Base-by-base conservation (phyloP, 1,140 invertebrate species). In the Papilio polyxenes region DNA sequence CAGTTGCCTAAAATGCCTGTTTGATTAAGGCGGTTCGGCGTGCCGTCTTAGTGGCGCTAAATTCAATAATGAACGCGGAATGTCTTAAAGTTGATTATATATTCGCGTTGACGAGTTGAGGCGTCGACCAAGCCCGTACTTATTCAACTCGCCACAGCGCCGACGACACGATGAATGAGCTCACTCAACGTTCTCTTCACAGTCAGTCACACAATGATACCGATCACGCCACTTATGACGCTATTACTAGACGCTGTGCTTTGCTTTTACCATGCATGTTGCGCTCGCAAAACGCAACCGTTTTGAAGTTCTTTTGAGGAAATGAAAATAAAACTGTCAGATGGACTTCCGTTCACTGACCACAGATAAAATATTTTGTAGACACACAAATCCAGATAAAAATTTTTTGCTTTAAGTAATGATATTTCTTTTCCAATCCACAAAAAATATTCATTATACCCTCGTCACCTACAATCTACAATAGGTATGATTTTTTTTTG, bases 1-100 rank as follows among this genome's bases (percentile, higher is more conserved):
- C 93, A 93, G 90, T 89, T 88, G 87, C 88, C 87, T 88, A 89
- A 91, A 90, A 90, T 89, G 89, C 90, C 90, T 92, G 90, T 90
- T 88, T 90, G 89, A 85, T 80, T 84, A 83, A 83, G 86, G 83
- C 87, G 84, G 85, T 86, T 82, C 89, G 84, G 88, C 87, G 90
- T 90, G 87, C 82, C 84, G 85, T 82, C 89, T 84, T 69, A 85
- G 78, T 81, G 87, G 90, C 86, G 89, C 87, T 89, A 86, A 85
- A 88, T 87, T 85, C 78, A 84, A 87, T 86, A 92, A 89, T 94
- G 91, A 87, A 86, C 86, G 86, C 87, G 89, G 83, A 86, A 87
- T 88, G 83, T 84, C 83, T 84, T 86, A 83, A 85, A 81, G 85
- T 88, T 88, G 87, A 89, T 89, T 92, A 92, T 93, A 90, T 92